Evolutionary conservation across 2,113 vertebrate genomes (phyloP), one percentile per base, ranked within the genome.

Genomic region (Merops nubicus): DNA sequence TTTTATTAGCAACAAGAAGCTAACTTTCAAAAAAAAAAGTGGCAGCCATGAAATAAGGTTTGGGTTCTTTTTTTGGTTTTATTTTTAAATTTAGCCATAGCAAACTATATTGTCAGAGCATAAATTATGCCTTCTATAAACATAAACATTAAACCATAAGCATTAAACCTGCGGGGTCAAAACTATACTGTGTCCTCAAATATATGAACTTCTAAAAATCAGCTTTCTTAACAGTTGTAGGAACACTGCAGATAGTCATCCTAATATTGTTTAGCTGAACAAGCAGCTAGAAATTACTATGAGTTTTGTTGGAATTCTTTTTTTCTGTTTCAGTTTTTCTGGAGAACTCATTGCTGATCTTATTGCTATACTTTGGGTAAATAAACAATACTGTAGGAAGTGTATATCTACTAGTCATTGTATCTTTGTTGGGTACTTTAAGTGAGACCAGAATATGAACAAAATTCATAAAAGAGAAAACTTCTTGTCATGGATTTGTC

Each of bases 401-500:
- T 22, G 5, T 5, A 2, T 14, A 29, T 65, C 11, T 64, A 28
- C 86, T 25, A 53, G 9, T 47, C 14, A 23, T 17, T 40, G 1
- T 48, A 31, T 60, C 21, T 70, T 74, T 86, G 6, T 28, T 31
- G 5, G 29, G 33, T 57, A 6, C 13, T 54, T 70, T 38, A 36
- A 9, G 11, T 45, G 31, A 57, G 21, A 60, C 17, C 33, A 56
- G 29, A 80, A 53, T 48, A 38, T 13, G 8, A 76, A 5, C 15
- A 93, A 86, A 80, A 50, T 36, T 5, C 76, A 11, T 70, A 73
- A 51, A 75, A 79, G 18, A 45, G 4, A 54, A 88, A 50, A 25
- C 12, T 57, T 73, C 11, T n/a, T 91, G 11, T 22, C 28, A 31
- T 16, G 13, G 14, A 45, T 1, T 0, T 10, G 13, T 40, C 8